Base-by-base conservation (phyloP, 2,888 invertebrate genomes). In the Dioctria rufipes region DNA sequence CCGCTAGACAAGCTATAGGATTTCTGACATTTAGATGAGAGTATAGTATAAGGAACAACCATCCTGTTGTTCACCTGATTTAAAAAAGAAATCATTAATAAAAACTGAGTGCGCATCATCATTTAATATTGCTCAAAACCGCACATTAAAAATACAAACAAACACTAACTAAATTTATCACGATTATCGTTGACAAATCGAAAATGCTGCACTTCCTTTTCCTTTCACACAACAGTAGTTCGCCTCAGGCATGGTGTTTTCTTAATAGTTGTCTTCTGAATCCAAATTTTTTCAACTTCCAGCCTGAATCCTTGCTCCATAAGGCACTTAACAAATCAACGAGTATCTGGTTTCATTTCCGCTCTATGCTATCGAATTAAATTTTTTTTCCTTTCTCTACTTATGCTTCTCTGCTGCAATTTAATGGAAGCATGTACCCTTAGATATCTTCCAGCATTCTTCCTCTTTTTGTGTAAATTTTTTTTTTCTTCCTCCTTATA, bases 311-410 rank as follows among this genome's bases (percentile, higher is more conserved):
- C 73, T 58, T 49, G 25, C 43, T 42, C 67, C 65, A 81, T 79
- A 79, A 66, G 73, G 73, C 80, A 75, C 79, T 81, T 54, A 81
- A 60, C 69, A 73, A 75, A 80, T 78, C 80, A 80, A 39, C 58
- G 61, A 78, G 81, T 82, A 82, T 83, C 83, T 83, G 83, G 83
- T 83, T 83, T 83, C 83, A 81, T 81, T 83, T 83, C 83, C 83
- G 82, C 78, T 82, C 69, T 75, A 60, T 71, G 37, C 46, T 25
- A 60, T 58, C 60, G 69, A 71, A 69, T 80, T 80, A 80, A 61
- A 49, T 11, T 61, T 65, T 79, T 69, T 79, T 67, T 79, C 11
- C 6, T 65, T 3, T 37, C 37, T 51, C 39, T 40, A 79, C 49
- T 51, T 8, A 37, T 67, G 61, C 73, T 69, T 63, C 25, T 25